These are phyloP conservation scores for Pristionchus entomophagus DNA, from an alignment of 2,888 invertebrate genomes.

Conservation along the genomic window DNA sequence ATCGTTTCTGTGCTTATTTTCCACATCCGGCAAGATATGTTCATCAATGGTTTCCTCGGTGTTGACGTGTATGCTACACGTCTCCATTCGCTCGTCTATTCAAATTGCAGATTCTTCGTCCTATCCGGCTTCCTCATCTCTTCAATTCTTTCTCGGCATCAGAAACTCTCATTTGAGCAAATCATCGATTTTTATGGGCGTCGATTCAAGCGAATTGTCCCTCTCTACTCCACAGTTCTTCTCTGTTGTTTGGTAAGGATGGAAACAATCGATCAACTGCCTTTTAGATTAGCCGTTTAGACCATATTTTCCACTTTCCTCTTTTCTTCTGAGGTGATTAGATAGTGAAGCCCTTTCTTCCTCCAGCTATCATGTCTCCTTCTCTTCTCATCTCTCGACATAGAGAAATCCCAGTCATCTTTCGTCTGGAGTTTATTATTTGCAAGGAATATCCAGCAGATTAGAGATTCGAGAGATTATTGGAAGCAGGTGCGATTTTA, in stretches of 20 bases:
- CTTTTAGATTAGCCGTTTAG: neutral
- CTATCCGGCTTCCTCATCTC: constrained; percentile 43
- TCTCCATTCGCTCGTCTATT: neutral
- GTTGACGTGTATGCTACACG: neutral
- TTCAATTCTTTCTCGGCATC: constrained; percentile 1
- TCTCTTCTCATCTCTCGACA: neutral
- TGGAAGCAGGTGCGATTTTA: constrained; percentile 23
- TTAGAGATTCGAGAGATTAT: constrained; percentile 17
- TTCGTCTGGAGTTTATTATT: constrained; percentile 9
- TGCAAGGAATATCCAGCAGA: constrained; percentile 3
- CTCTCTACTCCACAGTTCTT: neutral
- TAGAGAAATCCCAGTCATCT: neutral
- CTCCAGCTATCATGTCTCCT: neutral
- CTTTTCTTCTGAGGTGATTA: too few species aligned
- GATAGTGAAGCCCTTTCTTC: neutral
- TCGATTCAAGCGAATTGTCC: constrained; percentile 35
- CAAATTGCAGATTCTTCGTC: constrained; percentile 33
- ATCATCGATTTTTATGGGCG: constrained; percentile 21
- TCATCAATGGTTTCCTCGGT: constrained; percentile 14
- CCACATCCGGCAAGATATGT: constrained; percentile 1
- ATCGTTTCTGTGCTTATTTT: constrained; percentile 7
- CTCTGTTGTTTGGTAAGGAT: neutral
- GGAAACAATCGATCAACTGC: too few species aligned
- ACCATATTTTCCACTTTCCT: neutral
- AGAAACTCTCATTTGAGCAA: neutral